Conservation (phyloP, 2,888 invertebrate genomes). For the Microctonus brassicae region DNA sequence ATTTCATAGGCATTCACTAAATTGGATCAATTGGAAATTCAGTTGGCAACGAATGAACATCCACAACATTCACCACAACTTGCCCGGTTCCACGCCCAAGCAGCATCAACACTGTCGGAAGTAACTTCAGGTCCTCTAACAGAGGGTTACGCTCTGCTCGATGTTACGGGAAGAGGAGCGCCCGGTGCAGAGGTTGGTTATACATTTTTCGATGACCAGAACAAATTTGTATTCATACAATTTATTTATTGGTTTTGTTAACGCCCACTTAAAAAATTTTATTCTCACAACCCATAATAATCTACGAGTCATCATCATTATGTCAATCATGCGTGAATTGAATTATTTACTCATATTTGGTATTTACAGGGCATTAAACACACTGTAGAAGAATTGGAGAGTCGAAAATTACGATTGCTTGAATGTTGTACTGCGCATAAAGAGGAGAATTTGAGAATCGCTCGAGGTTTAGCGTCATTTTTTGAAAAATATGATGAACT, state of each 20-base stretch:
- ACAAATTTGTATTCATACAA: conserved; percentile 13
- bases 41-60: conserved; percentile 77
- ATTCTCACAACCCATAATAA: conserved; percentile 20
- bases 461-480: conserved; percentile 78
- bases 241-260: conserved; percentile 24
- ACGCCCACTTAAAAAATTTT: conserved; percentile 31
- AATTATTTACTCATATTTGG: conserved; percentile 5
- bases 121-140: conserved; percentile 78
- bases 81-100: conserved; percentile 77
- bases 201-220: conserved; percentile 29
- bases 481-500: conserved; percentile 79
- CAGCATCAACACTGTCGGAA: conserved; percentile 77
- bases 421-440: conserved; percentile 77
- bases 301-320: background rate
- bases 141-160: conserved; percentile 81
- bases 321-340: conserved; percentile 6
- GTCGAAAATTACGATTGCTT: conserved; percentile 77
- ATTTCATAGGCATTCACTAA: conserved; percentile 76
- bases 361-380: conserved; percentile 73
- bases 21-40: conserved; percentile 82
- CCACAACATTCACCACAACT: conserved; percentile 77
- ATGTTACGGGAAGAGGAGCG: conserved; percentile 76
- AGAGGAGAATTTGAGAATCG: conserved; percentile 79
- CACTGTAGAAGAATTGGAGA: conserved; percentile 81
- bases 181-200: conserved; percentile 74